Evolutionary conservation across 2,113 vertebrate species (phyloP).

Genomic region (Amphiprion ocellaris): DNA sequence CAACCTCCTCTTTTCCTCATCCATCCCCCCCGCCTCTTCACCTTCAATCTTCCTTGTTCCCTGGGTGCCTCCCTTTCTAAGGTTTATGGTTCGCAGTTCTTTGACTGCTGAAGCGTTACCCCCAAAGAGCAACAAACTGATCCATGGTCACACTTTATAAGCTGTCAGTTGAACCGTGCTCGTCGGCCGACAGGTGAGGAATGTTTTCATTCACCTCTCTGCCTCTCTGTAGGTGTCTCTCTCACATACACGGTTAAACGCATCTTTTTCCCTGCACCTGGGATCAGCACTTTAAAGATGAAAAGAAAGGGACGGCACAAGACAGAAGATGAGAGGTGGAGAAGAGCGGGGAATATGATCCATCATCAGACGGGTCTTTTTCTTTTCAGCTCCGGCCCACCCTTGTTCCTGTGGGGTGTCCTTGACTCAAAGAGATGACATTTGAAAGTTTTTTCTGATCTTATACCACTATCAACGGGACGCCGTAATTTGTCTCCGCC

Average conservation of each 20-base stretch:
- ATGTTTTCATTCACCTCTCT: slow-evolving; percentile 72
- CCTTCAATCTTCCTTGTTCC: slow-evolving; percentile 45
- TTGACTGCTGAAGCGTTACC: slow-evolving; percentile 69
- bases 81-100: slow-evolving; percentile 64
- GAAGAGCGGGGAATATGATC: slow-evolving; percentile 63
- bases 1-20: background rate
- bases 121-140: slow-evolving; percentile 73
- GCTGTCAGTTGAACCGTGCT: slow-evolving; percentile 70
- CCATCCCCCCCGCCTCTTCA: background rate
- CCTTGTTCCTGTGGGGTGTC: slow-evolving; percentile 15
- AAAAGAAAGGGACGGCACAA: slow-evolving; percentile 61
- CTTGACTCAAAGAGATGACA: slow-evolving; percentile 38
- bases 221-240: slow-evolving; percentile 53
- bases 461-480: background rate
- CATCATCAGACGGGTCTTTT: slow-evolving; percentile 60
- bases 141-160: slow-evolving; percentile 74
- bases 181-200: slow-evolving; percentile 71
- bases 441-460: background rate
- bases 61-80: slow-evolving; percentile 42
- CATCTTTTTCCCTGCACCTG: slow-evolving; percentile 58
- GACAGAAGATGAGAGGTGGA: slow-evolving; percentile 59
- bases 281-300: slow-evolving; percentile 68
- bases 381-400: slow-evolving; percentile 10
- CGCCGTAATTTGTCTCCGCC: background rate
- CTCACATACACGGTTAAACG: slow-evolving; percentile 42